Percentiles rank a stretch among this genome's conserved stretches.
These are phyloP conservation scores for Campylomormyrus tamandua DNA, from an alignment of 2,113 vertebrate genomes.

Conservation along the genomic window DNA sequence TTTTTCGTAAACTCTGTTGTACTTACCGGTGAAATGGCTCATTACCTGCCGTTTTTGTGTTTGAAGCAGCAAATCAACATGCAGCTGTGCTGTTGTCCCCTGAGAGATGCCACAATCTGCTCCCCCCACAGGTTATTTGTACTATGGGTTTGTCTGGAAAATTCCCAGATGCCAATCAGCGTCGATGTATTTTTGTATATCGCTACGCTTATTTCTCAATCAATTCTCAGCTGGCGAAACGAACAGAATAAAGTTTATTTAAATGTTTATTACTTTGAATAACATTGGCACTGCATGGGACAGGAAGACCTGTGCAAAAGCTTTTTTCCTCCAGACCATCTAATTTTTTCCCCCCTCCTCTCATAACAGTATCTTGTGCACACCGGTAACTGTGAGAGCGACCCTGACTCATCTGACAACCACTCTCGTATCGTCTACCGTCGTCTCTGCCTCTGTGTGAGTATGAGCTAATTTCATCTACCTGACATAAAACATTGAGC, in stretches of 20 bases:
- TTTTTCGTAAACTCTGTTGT: not conserved
- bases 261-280: not conserved
- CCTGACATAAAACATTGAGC: not conserved
- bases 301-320: not conserved
- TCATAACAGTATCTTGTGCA: not conserved
- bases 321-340: not conserved
- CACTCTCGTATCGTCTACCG: not conserved
- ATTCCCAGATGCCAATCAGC: not conserved
- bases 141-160: not conserved
- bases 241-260: not conserved
- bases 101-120: not conserved
- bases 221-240: not conserved
- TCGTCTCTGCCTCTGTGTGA: not conserved
- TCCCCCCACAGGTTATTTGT: not conserved
- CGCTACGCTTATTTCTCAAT: not conserved
- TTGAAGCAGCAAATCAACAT: not conserved
- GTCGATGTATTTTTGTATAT: not conserved
- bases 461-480: not conserved
- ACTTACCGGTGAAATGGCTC: not conserved
- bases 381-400: not conserved
- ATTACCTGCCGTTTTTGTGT: not conserved
- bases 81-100: not conserved
- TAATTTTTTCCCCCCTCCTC: not conserved
- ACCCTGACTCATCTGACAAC: not conserved
- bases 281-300: not conserved